Evolutionary conservation across 2,113 vertebrate genomes (phyloP).

Genomic region (Ifrita kowaldi): DNA sequence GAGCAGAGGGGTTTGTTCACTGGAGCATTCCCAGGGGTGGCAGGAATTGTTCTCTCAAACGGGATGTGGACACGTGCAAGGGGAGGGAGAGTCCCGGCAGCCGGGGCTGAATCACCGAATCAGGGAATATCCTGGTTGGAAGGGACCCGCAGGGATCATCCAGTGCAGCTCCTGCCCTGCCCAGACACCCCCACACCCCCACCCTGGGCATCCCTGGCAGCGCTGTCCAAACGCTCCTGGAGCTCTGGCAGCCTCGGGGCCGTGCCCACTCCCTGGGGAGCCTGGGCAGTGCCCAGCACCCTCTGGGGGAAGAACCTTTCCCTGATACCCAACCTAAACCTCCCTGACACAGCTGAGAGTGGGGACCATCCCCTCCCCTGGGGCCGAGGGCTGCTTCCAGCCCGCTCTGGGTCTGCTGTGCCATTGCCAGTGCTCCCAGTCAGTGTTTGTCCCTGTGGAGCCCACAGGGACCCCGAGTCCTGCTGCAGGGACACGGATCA

Average conservation of each 20-base stretch:
- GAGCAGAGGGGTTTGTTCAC: background rate
- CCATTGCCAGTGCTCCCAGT: accelerated
- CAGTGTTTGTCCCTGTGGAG: accelerated
- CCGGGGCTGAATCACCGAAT: background rate
- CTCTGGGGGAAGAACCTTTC: background rate
- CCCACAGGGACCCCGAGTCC: too few relatives aligned
- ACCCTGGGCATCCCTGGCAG: background rate
- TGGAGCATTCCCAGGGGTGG: background rate
- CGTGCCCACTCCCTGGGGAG: background rate
- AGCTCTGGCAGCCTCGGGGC: background rate
- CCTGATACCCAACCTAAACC: accelerated
- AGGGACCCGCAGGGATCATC: background rate
- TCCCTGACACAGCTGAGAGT: background rate
- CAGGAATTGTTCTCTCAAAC: background rate
- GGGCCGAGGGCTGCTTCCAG: background rate
- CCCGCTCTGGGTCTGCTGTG: background rate
- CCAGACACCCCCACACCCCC: accelerated
- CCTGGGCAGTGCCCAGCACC: background rate
- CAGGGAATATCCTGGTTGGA: background rate
- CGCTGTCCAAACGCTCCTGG: accelerated
- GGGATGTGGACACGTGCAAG: too few relatives aligned
- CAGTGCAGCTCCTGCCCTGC: accelerated
- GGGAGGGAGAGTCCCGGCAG: background rate
- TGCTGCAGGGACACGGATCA: accelerated
- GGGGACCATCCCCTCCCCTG: background rate